These are phyloP conservation scores for Salarias fasciatus DNA, from an alignment of 2,797 vertebrate genomes.

Conservation along the genomic window DNA sequence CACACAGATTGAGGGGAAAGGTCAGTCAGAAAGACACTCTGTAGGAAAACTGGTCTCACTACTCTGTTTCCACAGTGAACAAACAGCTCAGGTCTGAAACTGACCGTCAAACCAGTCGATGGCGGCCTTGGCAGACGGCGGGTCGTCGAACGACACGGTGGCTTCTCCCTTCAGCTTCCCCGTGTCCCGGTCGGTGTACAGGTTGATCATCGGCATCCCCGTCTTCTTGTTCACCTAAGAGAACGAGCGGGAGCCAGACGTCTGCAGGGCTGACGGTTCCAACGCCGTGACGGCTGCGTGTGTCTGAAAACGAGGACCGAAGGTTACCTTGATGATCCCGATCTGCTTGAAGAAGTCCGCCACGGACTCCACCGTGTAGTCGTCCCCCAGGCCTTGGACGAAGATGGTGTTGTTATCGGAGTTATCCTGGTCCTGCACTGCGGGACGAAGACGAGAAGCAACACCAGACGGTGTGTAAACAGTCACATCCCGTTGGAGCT, in stretches of 20 bases:
- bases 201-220: constrained; percentile 92
- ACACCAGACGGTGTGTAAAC: too few relatives aligned
- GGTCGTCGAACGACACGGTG: constrained; percentile 92
- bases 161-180: constrained; percentile 94
- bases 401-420: constrained; percentile 96
- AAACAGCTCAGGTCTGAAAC: too few relatives aligned
- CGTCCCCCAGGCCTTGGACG: constrained; percentile 91
- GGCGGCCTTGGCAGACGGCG: constrained; percentile 91
- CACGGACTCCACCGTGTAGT: constrained; percentile 90
- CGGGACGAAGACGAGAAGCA: not conserved
- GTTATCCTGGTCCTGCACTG: constrained; percentile 89
- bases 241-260: not conserved
- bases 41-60: too few relatives aligned
- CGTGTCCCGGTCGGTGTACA: constrained; percentile 91
- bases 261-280: too few relatives aligned
- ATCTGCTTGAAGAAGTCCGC: constrained; percentile 95
- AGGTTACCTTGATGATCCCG: constrained; percentile 89
- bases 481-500: too few relatives aligned
- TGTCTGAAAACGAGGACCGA: too few relatives aligned
- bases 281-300: too few relatives aligned
- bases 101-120: constrained; percentile 94
- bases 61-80: too few relatives aligned
- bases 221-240: constrained; percentile 96
- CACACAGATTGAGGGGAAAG: not conserved
- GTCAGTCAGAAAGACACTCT: too few relatives aligned